These are phyloP conservation scores for Chaetogeoica ovagalla DNA, from an alignment of 2,888 invertebrate species.

Conservation along the genomic window DNA sequence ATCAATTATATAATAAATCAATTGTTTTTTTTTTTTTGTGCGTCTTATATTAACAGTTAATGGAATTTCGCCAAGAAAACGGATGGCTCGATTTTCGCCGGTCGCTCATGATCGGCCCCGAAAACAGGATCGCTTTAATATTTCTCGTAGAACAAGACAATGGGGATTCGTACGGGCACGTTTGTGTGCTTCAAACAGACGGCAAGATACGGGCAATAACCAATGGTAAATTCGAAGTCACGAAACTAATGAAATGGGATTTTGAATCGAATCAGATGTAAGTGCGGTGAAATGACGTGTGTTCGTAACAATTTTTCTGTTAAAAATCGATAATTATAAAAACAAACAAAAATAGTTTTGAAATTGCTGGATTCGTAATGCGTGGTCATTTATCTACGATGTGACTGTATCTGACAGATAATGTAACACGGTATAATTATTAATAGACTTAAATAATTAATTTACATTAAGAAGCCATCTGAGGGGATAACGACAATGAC, in stretches of 20 bases:
- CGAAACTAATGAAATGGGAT: slow-evolving; percentile 76
- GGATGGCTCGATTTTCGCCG: slow-evolving; percentile 32
- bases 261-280: slow-evolving; percentile 21
- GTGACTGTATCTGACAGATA: no score
- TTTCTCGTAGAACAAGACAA: slow-evolving; percentile 65
- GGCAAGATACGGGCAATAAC: slow-evolving; percentile 62
- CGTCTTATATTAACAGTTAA: background rate
- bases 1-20: background rate
- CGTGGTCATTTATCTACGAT: no score
- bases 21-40: background rate
- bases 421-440: no score
- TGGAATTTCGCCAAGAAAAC: slow-evolving; percentile 26
- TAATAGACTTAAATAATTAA: no score
- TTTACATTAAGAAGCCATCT: no score
- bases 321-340: no score
- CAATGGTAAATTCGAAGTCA: slow-evolving; percentile 72
- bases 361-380: no score
- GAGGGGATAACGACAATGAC: no score
- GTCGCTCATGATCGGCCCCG: background rate
- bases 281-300: background rate
- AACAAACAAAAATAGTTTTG: no score
- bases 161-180: slow-evolving; percentile 57
- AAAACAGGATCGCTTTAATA: slow-evolving; percentile 61
- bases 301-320: no score
- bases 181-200: slow-evolving; percentile 24